Percentiles rank a stretch among this genome's conserved stretches.
Evolutionary conservation across 1,140 invertebrate species (phyloP).

Genomic region (Drosophila orosa): DNA sequence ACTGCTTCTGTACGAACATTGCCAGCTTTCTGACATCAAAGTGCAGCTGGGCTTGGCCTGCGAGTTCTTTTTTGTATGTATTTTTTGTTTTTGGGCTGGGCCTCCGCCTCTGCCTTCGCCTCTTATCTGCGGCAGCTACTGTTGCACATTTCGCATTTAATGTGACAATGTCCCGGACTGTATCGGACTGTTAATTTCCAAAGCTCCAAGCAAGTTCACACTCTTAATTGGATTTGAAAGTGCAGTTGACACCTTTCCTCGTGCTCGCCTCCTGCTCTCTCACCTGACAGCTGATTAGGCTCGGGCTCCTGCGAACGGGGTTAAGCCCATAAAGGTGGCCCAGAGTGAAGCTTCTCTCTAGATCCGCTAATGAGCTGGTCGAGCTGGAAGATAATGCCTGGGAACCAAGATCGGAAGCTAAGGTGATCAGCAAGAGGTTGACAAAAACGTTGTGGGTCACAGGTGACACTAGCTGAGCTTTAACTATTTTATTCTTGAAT

Average conservation of each 20-base stretch:
- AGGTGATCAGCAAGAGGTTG: background rate
- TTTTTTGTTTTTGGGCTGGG: constrained; percentile 23
- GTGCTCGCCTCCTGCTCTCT: constrained; percentile 5
- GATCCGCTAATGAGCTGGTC: constrained; percentile 49
- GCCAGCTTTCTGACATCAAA: constrained; percentile 67
- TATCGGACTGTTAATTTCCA: constrained; percentile 76
- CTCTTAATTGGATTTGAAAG: constrained; percentile 82
- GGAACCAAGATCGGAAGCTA: constrained; percentile 9
- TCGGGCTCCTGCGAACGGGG: constrained; percentile 60
- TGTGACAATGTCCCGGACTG: constrained; percentile 69
- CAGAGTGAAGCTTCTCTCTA: constrained; percentile 15
- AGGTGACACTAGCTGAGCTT: background rate
- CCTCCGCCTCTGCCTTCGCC: constrained; percentile 18
- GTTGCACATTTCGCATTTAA: constrained; percentile 78
- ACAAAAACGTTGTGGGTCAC: constrained; percentile 6
- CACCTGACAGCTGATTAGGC: constrained; percentile 72
- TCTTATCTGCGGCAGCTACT: constrained; percentile 57
- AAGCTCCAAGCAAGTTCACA: constrained; percentile 68
- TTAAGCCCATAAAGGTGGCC: constrained; percentile 45
- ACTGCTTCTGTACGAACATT: constrained; percentile 19
- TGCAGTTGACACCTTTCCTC: constrained; percentile 57
- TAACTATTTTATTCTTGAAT: background rate
- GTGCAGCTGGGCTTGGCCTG: constrained; percentile 76
- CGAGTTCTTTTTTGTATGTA: constrained; percentile 30
- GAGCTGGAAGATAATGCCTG: constrained; percentile 55